Evolutionary conservation across 2,113 vertebrate species (phyloP).

Genomic region (Gracilinanus agilis): DNA sequence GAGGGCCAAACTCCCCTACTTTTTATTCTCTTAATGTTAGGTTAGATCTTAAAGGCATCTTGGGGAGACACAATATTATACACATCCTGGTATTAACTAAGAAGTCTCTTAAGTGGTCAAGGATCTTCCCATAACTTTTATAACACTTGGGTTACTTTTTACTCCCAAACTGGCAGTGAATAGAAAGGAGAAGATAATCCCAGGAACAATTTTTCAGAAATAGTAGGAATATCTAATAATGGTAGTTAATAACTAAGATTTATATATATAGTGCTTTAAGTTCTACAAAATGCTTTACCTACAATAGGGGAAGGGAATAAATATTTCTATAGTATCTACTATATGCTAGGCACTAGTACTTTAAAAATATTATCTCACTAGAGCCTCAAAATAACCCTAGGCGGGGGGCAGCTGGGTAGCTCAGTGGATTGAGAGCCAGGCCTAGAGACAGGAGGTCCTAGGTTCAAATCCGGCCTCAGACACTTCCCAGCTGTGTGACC

Average conservation of each 20-base stretch:
- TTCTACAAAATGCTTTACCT: not conserved
- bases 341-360: not conserved
- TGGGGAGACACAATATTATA: not conserved
- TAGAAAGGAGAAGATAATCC: not conserved
- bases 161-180: slow-evolving; percentile 15
- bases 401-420: too few relatives aligned
- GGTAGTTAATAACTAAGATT: not conserved
- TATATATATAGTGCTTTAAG: not conserved
- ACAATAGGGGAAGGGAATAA: not conserved
- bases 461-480: too few relatives aligned
- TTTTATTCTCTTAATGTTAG: slow-evolving; percentile 17
- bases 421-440: too few relatives aligned
- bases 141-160: slow-evolving; percentile 18
- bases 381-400: not conserved
- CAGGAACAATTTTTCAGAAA: not conserved
- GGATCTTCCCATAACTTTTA: not conserved
- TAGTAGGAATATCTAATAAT: not conserved
- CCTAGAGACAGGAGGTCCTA: too few relatives aligned
- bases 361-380: not conserved
- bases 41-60: not conserved
- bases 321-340: not conserved
- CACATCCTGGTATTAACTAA: not conserved
- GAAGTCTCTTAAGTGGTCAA: not conserved
- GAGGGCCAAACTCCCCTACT: not conserved
- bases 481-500: too few relatives aligned